A percentile compares a stretch with the other conserved stretches of the same genome.
Evolutionary conservation across 2,888 invertebrate species (phyloP).

Genomic region (Cheilosia impressa): DNA sequence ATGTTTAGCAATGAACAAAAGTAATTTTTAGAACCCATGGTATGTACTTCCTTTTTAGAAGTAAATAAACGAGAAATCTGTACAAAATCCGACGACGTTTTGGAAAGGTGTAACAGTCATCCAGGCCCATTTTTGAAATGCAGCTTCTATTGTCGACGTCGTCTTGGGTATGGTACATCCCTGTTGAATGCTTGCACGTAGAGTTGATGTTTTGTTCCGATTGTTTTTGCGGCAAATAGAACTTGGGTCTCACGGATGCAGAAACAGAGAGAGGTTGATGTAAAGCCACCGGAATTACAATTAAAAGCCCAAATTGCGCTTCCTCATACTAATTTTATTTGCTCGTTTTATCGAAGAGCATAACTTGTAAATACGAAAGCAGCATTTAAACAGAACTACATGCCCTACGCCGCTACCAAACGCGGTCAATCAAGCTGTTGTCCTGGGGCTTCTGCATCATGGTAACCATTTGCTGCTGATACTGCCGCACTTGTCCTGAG

Average conservation of each 20-base stretch:
- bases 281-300: too few species aligned
- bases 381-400: neutral
- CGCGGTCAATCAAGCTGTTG: conserved; percentile 93
- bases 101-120: neutral
- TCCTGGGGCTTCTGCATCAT: conserved; percentile 87
- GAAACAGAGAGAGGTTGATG: too few species aligned
- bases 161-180: too few species aligned
- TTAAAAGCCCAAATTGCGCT: too few species aligned
- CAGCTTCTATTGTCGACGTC: too few species aligned
- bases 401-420: conserved; percentile 86
- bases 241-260: too few species aligned
- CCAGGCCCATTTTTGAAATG: too few species aligned
- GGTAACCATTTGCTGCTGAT: conserved; percentile 86
- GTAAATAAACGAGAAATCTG: conserved; percentile 57
- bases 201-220: too few species aligned
- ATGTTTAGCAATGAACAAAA: conserved; percentile 55
- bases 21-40: conserved; percentile 65
- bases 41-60: conserved; percentile 72
- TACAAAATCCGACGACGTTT: conserved; percentile 21
- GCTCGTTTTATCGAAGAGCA: neutral
- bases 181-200: too few species aligned
- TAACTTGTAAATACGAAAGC: conserved; percentile 4
- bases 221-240: too few species aligned
- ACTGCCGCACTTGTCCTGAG: conserved; percentile 88
- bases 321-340: neutral